Percentiles rank a stretch among this genome's conserved stretches.
Conservation (phyloP, 64 coral and sea anemone species). For the Stichodactyla mertensii region DNA sequence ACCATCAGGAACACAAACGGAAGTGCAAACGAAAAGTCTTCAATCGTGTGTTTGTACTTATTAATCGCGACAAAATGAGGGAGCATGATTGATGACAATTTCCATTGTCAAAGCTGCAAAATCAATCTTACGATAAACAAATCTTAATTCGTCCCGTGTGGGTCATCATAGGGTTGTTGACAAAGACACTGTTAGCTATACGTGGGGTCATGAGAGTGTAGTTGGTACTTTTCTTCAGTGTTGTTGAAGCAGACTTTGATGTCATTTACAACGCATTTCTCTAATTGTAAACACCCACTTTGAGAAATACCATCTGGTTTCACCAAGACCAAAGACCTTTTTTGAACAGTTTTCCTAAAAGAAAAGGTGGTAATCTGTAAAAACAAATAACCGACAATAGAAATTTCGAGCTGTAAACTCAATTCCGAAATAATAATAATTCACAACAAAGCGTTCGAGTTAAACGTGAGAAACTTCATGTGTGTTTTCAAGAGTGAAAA, state of each 20-base stretch:
- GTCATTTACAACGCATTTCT: background rate
- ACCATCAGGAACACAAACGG: background rate
- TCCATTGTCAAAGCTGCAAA: conserved; percentile 5
- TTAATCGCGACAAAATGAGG: background rate
- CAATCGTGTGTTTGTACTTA: background rate
- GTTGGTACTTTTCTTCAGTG: background rate
- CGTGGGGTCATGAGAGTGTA: background rate
- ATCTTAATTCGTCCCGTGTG: background rate
- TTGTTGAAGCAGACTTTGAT: background rate
- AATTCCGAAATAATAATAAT: background rate
- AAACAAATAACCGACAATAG: background rate
- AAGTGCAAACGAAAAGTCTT: background rate
- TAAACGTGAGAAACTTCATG: background rate
- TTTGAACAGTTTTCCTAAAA: background rate
- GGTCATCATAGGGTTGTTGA: background rate
- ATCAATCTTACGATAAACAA: background rate
- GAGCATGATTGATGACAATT: conserved; percentile 7
- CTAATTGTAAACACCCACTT: background rate
- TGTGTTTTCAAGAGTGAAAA: background rate
- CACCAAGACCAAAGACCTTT: background rate
- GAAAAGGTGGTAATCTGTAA: background rate
- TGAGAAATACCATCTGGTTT: background rate
- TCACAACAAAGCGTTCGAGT: background rate
- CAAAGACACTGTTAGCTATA: conserved; percentile 12
- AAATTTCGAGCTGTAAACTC: background rate